Evolutionary conservation across 2,797 vertebrate species (phyloP), one percentile per base, ranked within the genome.

Genomic region (Cebuella pygmaea): DNA sequence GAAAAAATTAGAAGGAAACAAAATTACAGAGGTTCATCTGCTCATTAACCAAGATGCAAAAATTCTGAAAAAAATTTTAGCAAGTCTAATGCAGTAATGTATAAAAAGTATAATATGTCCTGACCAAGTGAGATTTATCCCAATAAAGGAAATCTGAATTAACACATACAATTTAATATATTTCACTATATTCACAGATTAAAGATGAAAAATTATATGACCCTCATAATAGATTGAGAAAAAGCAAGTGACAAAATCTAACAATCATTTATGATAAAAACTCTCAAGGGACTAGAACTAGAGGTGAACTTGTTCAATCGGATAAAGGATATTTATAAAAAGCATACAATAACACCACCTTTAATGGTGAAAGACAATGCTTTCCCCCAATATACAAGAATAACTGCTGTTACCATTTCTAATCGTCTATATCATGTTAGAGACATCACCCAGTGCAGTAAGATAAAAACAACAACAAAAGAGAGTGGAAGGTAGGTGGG

Each of bases 61-160:
- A 84, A 44, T 55, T 39, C 26, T 41, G 70, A 82, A 93, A 9
- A 55, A 67, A 76, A 82, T 92, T 95, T 88, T 82, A 15, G 2
- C 33, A 48, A 67, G 17, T 82, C 14, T 61, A 55, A 46, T 74
- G 17, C 33, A 81, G n/a, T 5, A 74, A 27, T 59, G 15, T 50
- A 50, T 86, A 7, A n/a, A 95, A 75, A 70, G 15, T 52, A 48
- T 30, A 59, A 7, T 36, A 80, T 7, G 22, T 33, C 24, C 55
- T 75, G 5, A 87, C 9, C 9, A 67, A 36, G 13, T 64, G 20
- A 33, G 24, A 61, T 70, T 80, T 39, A 95, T 64, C 1, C 20
- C 22, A 19, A 2, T 27, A 79, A 80, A 2, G 1, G n/a, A 81
- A 74, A 67, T 46, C 75, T 61, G 27, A 59, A 48, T 82, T 67